A percentile compares a stretch with the other conserved stretches of the same genome.
Evolutionary conservation across 37 sponge, comb jelly and placozoan species (phyloP).

Genomic region (Haliclona indistincta): DNA sequence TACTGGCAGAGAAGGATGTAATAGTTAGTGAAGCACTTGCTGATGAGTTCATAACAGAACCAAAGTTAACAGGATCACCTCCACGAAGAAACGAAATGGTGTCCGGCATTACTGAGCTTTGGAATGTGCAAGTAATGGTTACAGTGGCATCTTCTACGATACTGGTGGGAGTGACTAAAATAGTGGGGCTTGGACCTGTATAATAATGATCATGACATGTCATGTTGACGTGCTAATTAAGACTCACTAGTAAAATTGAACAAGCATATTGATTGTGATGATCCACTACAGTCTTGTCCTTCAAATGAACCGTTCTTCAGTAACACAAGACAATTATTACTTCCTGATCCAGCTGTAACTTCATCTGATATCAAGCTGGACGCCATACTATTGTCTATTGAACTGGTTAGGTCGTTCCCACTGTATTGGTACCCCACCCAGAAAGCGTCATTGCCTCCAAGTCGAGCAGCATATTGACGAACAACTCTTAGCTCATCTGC

Average conservation of each 20-base stretch:
- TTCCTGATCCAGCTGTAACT: background rate
- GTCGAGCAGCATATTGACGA: background rate
- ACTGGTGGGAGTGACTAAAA: no score
- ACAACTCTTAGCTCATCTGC: background rate
- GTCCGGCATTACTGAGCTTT: no score
- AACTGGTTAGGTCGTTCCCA: background rate
- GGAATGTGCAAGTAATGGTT: no score
- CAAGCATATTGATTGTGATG: background rate
- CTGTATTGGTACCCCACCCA: constrained; percentile 7
- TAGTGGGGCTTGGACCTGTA: no score
- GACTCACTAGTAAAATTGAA: background rate
- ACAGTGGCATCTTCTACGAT: no score
- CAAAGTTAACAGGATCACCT: no score
- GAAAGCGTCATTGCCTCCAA: background rate
- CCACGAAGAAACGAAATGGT: no score
- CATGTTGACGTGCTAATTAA: no score
- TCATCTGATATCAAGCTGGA: background rate
- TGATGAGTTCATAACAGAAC: no score
- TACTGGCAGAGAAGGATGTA: no score
- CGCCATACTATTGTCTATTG: background rate
- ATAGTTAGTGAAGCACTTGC: no score
- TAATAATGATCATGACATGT: no score
- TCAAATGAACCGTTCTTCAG: background rate
- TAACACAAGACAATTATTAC: background rate
- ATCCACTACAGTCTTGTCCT: background rate